Evolutionary conservation across 2,113 vertebrate genomes (phyloP), one percentile per base, ranked within the genome.

Genomic region (Callorhinus ursinus): DNA sequence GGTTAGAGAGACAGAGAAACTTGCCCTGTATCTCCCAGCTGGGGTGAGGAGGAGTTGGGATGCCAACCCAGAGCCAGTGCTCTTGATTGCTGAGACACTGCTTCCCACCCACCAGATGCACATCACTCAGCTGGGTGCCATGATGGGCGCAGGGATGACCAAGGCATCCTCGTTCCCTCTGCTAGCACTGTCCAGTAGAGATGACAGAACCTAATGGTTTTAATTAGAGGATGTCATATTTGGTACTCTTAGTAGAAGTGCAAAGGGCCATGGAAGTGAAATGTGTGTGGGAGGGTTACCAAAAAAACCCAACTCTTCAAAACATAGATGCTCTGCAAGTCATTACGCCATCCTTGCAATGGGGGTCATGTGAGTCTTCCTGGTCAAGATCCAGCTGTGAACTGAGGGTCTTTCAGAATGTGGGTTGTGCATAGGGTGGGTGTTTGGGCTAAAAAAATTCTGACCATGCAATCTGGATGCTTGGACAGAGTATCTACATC

Each of bases 1-100:
- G 53, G 10, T 4, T 19, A n/a, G 76, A 59, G 26, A 26, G 72
- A 33, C n/a, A 26, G 22, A 83, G 83, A 76, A 24, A 53, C 26
- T 49, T 19, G 63, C 2, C 16, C 63, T 51, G 63, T 24, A 19
- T 12, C 61, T 65, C 3, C 12, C 15, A 2, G 16, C 14, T 18
- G 42, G 59, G 63, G 57, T 87, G 51, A 42, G 69, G 57, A 82
- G 11, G 88, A 26, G 24, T 76, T 26, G 46, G 72, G 42, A 21
- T 3, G 57, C 1, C 61, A 31, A 16, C 36, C 18, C 19, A 28
- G 33, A 19, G 7, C 1, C 13, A 53, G 15, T 2, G 22, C 1
- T 28, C 88, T 49, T 28, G 53, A 55, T 1, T 12, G n/a, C 36
- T 14, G 76, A 86, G 82, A 18, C 61, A 1, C 19, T 63, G 83